Conservation (phyloP, 2,888 invertebrate genomes). For the Tipula helvola region DNA sequence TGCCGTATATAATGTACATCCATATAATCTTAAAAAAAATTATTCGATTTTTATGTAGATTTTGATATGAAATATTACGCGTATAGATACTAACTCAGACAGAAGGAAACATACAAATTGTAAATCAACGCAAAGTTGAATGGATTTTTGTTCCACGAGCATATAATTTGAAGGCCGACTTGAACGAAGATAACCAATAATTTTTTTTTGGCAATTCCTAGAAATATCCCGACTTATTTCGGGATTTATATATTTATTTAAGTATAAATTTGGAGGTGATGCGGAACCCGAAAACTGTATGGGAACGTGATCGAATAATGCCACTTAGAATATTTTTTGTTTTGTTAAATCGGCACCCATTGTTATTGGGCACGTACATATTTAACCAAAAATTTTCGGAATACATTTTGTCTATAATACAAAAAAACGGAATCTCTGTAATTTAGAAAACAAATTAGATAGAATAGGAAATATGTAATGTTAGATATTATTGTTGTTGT, state of each 20-base stretch:
- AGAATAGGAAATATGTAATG: background rate
- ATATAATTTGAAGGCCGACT: background rate
- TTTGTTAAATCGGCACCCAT: background rate
- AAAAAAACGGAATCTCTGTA: background rate
- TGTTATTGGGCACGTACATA: background rate
- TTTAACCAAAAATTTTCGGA: background rate
- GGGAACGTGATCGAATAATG: background rate
- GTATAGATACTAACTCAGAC: background rate
- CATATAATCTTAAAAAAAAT: background rate
- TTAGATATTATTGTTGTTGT: background rate
- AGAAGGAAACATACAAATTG: background rate
- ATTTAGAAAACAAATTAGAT: background rate
- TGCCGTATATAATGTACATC: background rate
- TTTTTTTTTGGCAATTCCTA: background rate
- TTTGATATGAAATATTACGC: background rate
- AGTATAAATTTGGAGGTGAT: too few species aligned
- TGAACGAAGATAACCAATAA: background rate
- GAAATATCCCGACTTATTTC: background rate
- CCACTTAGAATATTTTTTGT: background rate
- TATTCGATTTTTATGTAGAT: background rate
- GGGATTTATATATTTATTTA: too few species aligned
- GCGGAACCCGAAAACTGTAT: too few species aligned
- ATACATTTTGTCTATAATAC: too few species aligned
- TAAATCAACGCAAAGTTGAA: background rate
- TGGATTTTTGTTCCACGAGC: background rate